phyloP scores from a whole-genome alignment of 2,113 vertebrate genomes.

The Larimichthys polyactis region DNA sequence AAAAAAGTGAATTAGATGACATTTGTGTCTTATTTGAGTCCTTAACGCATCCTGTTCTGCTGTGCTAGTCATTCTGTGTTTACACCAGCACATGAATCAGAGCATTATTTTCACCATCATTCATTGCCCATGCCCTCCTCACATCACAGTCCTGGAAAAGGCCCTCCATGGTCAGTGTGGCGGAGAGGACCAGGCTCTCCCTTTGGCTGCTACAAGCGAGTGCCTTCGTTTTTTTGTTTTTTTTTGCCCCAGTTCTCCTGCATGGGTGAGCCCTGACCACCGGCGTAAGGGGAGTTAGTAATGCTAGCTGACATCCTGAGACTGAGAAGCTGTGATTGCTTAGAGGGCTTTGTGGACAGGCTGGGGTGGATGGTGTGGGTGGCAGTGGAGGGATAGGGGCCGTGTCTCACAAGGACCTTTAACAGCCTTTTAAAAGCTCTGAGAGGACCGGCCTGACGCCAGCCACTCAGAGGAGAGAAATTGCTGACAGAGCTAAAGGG shows the following conservation, averaged over 20 bases:
- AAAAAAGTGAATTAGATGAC: conserved; percentile 55
- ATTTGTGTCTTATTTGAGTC: conserved; percentile 62
- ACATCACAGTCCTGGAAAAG: conserved; percentile 65
- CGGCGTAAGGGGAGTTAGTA: conserved; percentile 65
- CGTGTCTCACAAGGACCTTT: conserved; percentile 69
- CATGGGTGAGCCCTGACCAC: conserved; percentile 63
- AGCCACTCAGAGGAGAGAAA: conserved; percentile 62
- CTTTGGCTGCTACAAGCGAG: conserved; percentile 57
- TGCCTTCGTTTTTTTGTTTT: conserved; percentile 42
- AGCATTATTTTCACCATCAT: conserved; percentile 68
- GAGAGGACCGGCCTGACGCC: conserved; percentile 61
- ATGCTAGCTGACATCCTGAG: conserved; percentile 82
- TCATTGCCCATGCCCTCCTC: conserved; percentile 57
- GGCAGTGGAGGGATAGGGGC: conserved; percentile 50
- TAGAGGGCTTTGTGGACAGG: conserved; percentile 61
- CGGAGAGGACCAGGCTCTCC: conserved; percentile 59
- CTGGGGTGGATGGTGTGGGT: conserved; percentile 52
- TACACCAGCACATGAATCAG: conserved; percentile 66
- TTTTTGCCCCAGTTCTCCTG: conserved; percentile 73
- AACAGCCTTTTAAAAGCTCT: conserved; percentile 79
- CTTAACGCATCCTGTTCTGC: conserved; percentile 27
- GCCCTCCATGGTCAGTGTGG: conserved; percentile 73
- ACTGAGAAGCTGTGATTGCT: conserved; percentile 80
- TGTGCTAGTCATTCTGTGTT: conserved; percentile 64
- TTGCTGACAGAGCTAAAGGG: conserved; percentile 64